Evolutionary conservation across 2,888 invertebrate species (phyloP), one percentile per base, ranked within the genome.

Genomic region (Cerastis rubricosa): DNA sequence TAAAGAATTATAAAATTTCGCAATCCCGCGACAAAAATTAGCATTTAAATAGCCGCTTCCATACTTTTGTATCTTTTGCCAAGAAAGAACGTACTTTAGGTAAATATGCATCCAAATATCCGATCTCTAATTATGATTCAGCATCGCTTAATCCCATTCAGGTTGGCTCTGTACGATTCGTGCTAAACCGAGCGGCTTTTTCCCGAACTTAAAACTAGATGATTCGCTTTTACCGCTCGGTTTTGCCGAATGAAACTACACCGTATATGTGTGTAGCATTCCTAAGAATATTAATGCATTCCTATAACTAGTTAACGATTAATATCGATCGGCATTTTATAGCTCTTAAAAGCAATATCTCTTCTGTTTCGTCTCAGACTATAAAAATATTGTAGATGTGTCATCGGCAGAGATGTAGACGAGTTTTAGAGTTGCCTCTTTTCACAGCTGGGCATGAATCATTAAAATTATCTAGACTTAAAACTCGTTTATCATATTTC

Each of bases 301-400:
- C 71, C 74, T 85, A 64, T 75, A 83, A 71, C 79, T 64, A 72
- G 75, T 74, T 69, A 76, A 69, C 83, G 80, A 85, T 85, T 76
- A 85, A 83, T 78, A 81, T 81, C 68, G 76, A 81, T 73, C 64
- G 70, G 54, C 19, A 67, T 81, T 85, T 85, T 80, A 78, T 83
- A 72, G 78, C 78, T 74, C 74, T 83, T 78, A 73, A 68, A 66
- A 68, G 80, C 83, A 49, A 67, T 82, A 80, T 70, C 71, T 82
- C 61, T 73, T 72, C 49, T 64, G 64, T 71, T 69, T 57, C 22
- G 51, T 9, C 64, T 5, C 2, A 29, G 74, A 82, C 1, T 71
- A 78, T 51, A 19, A 35, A 78, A 82, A 78, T 69, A 29, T 29
- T 57, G 57, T 66, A 78, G 78, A 83, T 63, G 64, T 68, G 83